Evolutionary conservation across 2,888 invertebrate genomes (phyloP), one percentile per base, ranked within the genome.

Genomic region (Catocala fraxini): DNA sequence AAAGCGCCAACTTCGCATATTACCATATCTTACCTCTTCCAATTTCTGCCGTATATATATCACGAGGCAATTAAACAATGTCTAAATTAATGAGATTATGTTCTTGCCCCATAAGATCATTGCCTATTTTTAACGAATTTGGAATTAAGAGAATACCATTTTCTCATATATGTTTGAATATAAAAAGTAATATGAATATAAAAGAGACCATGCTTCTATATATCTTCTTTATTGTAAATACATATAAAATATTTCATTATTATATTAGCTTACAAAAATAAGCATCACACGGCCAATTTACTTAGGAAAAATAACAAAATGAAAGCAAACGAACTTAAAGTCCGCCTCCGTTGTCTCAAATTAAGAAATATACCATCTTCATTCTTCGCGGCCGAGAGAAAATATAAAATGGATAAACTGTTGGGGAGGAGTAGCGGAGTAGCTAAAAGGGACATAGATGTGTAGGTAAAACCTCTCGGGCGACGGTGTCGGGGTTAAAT

Each of bases 401-500:
- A 88, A 89, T 86, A 87, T 86, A 87, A 88, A 89, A 86, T 78
- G 84, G 80, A 87, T 87, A 87, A 89, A 88, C 83, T 82, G 80
- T 74, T 71, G 79, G 80, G 83, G 79, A 79, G 86, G 82, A 81
- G 81, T 81, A 80, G 80, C 76, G 83, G 80, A 80, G 81, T 81
- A 81, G 81, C 82, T 88, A 84, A 86, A 87, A 85, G 79, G 83
- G 82, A 85, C 83, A 83, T 82, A 77, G 82, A 85, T 78, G 80
- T 79, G 81, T 84, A 82, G 81, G 84, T 84, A 83, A 80, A 81
- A 78, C 80, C 83, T 85, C 83, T 80, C 79, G 72, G 77, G 75
- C 79, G 74, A 66, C 75, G 83, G 87, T 84, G 89, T 87, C 87
- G 91, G 89, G 88, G 89, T 89, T 89, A 89, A 92, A 93, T 93